These are phyloP conservation scores for Columba guinea DNA, from an alignment of 2,797 vertebrate species.

Conservation along the genomic window DNA sequence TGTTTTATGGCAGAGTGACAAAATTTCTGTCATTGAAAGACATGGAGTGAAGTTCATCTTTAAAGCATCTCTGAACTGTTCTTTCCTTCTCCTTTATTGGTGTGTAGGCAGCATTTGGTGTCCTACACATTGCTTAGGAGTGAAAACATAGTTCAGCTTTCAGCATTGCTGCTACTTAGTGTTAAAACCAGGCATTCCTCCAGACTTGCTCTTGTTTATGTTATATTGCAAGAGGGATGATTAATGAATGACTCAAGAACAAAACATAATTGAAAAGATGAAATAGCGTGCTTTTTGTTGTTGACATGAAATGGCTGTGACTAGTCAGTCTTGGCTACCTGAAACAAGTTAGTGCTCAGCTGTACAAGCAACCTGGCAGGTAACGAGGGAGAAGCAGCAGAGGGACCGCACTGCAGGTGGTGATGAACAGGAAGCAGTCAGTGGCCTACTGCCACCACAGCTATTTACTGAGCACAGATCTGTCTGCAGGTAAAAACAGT, in stretches of 20 bases:
- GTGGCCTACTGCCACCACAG: not conserved
- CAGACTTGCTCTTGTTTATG: not conserved
- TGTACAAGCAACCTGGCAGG: not conserved
- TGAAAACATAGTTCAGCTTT: not conserved
- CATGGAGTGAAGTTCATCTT: not conserved
- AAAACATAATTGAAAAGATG: not conserved
- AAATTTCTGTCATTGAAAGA: not conserved
- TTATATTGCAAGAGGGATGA: not conserved
- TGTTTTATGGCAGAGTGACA: not conserved
- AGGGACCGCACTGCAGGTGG: not conserved
- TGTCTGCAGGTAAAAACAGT: not conserved
- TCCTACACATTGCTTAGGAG: not conserved
- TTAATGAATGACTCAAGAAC: not conserved
- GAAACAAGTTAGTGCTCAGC: not conserved
- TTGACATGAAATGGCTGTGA: not conserved
- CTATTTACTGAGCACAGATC: not conserved
- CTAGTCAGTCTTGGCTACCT: not conserved
- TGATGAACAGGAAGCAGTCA: fast-evolving
- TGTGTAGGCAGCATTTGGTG: not conserved
- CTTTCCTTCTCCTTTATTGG: not conserved
- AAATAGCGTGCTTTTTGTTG: not conserved
- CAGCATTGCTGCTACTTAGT: not conserved
- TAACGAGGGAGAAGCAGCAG: not conserved
- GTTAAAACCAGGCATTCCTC: not conserved
- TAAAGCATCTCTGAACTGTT: not conserved